Percentiles rank a stretch among this genome's conserved stretches.
These are phyloP conservation scores for Arctopsyche grandis DNA, from an alignment of 1,140 invertebrate species.

Conservation along the genomic window DNA sequence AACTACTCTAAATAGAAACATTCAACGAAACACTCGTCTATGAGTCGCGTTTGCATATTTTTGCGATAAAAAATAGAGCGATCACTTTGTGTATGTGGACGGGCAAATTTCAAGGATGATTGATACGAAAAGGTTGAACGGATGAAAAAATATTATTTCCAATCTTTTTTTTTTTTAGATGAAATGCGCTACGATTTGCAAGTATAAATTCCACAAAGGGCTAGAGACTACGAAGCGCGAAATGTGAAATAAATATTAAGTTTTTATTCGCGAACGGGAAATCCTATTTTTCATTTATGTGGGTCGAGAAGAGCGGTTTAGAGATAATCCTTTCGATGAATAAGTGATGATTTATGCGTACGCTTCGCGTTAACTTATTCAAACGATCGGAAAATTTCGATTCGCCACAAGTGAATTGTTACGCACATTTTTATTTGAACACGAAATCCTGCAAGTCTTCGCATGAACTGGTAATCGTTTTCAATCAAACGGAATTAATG, in stretches of 20 bases:
- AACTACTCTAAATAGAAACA: too few species aligned
- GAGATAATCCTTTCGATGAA: slow-evolving; percentile 15
- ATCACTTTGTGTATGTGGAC: too few species aligned
- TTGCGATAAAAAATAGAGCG: too few species aligned
- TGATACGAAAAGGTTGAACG: too few species aligned
- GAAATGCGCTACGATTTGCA: neutral
- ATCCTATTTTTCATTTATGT: slow-evolving; percentile 25
- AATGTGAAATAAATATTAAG: neutral
- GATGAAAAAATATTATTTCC: too few species aligned
- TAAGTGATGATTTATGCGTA: slow-evolving; percentile 11
- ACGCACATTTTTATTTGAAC: neutral
- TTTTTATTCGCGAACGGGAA: neutral
- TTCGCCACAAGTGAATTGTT: slow-evolving; percentile 25
- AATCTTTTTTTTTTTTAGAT: neutral
- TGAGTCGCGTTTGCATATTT: too few species aligned
- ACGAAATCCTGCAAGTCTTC: too few species aligned
- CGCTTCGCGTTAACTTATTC: slow-evolving; percentile 19
- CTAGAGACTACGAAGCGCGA: neutral
- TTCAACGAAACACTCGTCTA: too few species aligned
- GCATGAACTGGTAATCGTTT: too few species aligned
- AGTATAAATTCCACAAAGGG: neutral
- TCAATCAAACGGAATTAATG: too few species aligned
- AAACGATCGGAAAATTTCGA: slow-evolving; percentile 26
- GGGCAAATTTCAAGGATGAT: too few species aligned
- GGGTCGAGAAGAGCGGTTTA: neutral